Base-by-base conservation (phyloP, 2,113 vertebrate genomes). In the Glaucidium brasilianum region DNA sequence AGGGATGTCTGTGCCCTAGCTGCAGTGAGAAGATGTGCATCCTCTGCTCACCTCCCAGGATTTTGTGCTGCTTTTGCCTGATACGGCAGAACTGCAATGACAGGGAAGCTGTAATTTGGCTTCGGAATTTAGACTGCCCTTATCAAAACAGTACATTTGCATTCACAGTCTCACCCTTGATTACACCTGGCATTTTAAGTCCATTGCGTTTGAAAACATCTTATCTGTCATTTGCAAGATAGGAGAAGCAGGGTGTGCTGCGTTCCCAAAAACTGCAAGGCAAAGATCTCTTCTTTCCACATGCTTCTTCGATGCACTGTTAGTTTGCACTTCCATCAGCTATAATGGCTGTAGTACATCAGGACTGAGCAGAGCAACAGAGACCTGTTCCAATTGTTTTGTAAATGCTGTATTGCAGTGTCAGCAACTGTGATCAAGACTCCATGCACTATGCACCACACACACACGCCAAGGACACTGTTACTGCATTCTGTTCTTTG, bases 101-200 rank as follows among this genome's bases (percentile, higher is more conserved):
- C 30, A 92, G 16, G 25, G 58, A 77, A 75, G 30, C 34, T 89
- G 39, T 77, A 55, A 84, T 86, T 92, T 86, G 64, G 13, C 60
- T 88, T 92, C 47, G 39, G 43, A 71, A 56, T 95, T 91, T 94
- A 72, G 82, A 84, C 56, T 71, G 41, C 67, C 59, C 23, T 76
- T 95, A 84, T 41, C 43, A 78, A 78, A 95, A 80, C 53, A 72
- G 25, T 49, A 87, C 9, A 64, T 94, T 92, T 94, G 30, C 80
- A 93, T 89, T 88, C 62, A 56, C 43, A 84, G 50, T 67, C 83
- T 93, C 86, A 91, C 60, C 37, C 60, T 78, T 89, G 64, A 72
- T 83, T 90, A 58, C 75, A 94, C 43, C 64, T 86, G 68, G 52
- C 59, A 89, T 93, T 86, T 92, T 56, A 89, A 89, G 58, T 64